A percentile compares a stretch with the other conserved stretches of the same genome.
These are phyloP conservation scores for Metallyticus violacea DNA, from an alignment of 2,888 invertebrate species.

Conservation along the genomic window DNA sequence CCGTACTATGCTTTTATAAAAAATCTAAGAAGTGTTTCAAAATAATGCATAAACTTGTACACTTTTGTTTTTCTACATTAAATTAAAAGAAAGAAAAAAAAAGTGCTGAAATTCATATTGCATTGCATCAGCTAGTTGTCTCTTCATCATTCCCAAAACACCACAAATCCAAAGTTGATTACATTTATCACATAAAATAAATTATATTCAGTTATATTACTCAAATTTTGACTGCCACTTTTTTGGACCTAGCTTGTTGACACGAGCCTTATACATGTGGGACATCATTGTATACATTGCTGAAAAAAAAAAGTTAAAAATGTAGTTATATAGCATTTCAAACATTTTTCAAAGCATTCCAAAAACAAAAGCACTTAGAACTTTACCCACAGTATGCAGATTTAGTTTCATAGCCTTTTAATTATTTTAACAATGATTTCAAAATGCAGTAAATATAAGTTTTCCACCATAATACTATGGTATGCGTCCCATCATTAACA, in stretches of 20 bases:
- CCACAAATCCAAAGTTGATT: background rate
- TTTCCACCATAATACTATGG: too few species aligned
- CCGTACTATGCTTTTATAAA: background rate
- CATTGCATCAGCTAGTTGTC: background rate
- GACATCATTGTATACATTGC: constrained; percentile 73
- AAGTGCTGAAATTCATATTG: background rate
- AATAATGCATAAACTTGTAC: background rate
- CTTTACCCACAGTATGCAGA: too few species aligned
- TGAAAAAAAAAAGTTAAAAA: constrained; percentile 39
- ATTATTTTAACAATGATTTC: too few species aligned
- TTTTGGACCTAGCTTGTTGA: constrained; percentile 58
- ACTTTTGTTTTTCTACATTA: background rate
- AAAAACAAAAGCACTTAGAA: background rate
- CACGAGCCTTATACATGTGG: constrained; percentile 77
- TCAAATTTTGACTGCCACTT: constrained; percentile 25
- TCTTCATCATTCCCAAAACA: background rate
- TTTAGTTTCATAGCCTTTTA: too few species aligned
- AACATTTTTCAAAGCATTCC: background rate
- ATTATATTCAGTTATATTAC: background rate
- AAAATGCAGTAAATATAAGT: too few species aligned
- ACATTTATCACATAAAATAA: background rate
- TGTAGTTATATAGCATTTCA: background rate
- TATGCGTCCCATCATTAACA: too few species aligned
- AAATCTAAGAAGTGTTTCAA: background rate
- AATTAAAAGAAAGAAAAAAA: too few species aligned